Percentiles rank a stretch among this genome's conserved stretches.
Evolutionary conservation across 2,888 invertebrate genomes (phyloP).

Genomic region (Argyra leucocephala): DNA sequence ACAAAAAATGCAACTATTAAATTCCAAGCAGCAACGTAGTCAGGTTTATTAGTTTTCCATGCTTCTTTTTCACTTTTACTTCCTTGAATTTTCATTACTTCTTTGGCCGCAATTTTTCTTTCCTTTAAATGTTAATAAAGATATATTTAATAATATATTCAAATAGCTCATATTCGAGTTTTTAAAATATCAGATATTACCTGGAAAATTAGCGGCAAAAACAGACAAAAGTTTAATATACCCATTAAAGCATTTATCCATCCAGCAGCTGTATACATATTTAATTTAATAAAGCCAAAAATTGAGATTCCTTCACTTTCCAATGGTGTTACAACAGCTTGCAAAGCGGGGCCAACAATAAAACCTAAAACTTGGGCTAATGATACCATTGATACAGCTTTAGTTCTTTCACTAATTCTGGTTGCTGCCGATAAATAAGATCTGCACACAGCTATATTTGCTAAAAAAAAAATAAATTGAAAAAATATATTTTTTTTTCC

Average conservation of each 20-base stretch:
- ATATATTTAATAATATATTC: conserved; percentile 2
- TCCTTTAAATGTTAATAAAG: conserved; percentile 42
- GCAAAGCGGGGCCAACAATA: conserved; percentile 74
- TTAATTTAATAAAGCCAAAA: conserved; percentile 52
- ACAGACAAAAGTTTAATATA: conserved; percentile 59
- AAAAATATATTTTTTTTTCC: not conserved
- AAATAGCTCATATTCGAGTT: not conserved
- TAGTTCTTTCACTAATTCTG: conserved; percentile 65
- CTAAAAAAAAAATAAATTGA: conserved; percentile 45
- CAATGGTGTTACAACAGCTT: conserved; percentile 69
- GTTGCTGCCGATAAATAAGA: conserved; percentile 80
- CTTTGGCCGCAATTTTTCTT: conserved; percentile 64
- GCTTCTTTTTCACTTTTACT: conserved; percentile 64
- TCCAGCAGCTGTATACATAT: conserved; percentile 81
- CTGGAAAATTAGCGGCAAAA: conserved; percentile 64
- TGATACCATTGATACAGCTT: conserved; percentile 73
- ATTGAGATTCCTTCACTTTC: conserved; percentile 55
- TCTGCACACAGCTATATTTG: conserved; percentile 73
- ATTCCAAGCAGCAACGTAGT: conserved; percentile 67
- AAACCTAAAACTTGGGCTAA: conserved; percentile 80
- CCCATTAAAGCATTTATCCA: conserved; percentile 76
- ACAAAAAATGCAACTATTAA: conserved; percentile 73
- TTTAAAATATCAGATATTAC: conserved; percentile 32
- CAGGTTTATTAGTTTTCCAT: conserved; percentile 60
- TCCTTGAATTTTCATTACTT: conserved; percentile 67